Percentiles rank a stretch among this genome's conserved stretches.
phyloP scores from a whole-genome alignment of 2,888 invertebrate genomes.

The Sympetrum striolatum region DNA sequence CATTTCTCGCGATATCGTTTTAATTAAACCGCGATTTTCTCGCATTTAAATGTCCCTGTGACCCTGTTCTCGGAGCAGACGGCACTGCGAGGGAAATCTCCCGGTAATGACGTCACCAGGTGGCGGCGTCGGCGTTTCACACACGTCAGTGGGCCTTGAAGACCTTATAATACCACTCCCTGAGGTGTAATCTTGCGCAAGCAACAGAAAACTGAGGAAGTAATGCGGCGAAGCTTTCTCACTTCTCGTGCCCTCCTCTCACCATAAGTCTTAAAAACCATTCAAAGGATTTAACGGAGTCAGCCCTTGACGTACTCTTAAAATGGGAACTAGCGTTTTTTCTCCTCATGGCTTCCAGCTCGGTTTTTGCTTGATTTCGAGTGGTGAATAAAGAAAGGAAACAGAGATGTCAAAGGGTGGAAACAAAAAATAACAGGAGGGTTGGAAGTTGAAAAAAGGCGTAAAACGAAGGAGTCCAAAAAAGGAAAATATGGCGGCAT shows the following conservation, averaged over 20 bases:
- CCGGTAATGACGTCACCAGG: background rate
- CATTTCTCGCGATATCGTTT: too few species aligned
- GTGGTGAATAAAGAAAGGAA: too few species aligned
- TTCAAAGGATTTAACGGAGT: background rate
- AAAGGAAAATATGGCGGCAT: too few species aligned
- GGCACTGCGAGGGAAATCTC: background rate
- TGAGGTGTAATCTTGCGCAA: background rate
- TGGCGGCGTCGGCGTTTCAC: background rate
- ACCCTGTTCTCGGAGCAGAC: background rate
- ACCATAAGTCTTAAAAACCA: background rate
- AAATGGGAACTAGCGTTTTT: background rate
- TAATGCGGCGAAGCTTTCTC: background rate
- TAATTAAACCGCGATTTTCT: too few species aligned
- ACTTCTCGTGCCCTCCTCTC: background rate
- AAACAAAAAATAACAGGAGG: too few species aligned
- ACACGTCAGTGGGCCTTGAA: background rate
- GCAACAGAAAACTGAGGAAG: background rate
- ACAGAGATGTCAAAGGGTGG: too few species aligned
- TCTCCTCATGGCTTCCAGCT: too few species aligned
- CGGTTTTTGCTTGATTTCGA: too few species aligned
- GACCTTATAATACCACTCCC: background rate
- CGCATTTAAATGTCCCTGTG: background rate
- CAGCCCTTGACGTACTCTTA: background rate
- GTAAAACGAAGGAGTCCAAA: too few species aligned
- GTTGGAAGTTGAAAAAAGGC: too few species aligned